Percentiles rank a stretch among this genome's conserved stretches.
phyloP scores from a whole-genome alignment of 2,113 vertebrate genomes.

The Rhombomys opimus region DNA sequence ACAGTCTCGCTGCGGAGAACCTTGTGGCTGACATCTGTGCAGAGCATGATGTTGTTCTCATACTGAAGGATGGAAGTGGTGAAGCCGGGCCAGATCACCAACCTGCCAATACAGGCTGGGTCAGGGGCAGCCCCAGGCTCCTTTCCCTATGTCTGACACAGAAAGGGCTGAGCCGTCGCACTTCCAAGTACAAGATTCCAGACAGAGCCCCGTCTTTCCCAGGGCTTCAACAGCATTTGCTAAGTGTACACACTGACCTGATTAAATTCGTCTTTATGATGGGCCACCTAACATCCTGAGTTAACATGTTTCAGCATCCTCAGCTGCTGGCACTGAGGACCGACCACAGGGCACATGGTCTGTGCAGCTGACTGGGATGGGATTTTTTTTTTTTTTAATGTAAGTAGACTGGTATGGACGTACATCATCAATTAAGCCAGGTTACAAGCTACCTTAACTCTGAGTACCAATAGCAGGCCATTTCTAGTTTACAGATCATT shows the following conservation, averaged over 20 bases:
- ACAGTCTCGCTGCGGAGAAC: conserved; percentile 96
- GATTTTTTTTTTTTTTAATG: not conserved
- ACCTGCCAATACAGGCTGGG: conserved; percentile 65
- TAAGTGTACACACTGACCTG: not conserved
- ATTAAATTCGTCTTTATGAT: not conserved
- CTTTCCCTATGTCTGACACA: accelerated
- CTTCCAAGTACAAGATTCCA: not conserved
- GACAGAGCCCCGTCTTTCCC: not conserved
- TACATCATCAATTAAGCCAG: not conserved
- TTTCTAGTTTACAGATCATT: not conserved
- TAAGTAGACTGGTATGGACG: too few species aligned
- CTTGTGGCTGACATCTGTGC: conserved; percentile 95
- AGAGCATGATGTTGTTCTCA: conserved; percentile 94
- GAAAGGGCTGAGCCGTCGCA: not conserved
- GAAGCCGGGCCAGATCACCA: conserved; percentile 97
- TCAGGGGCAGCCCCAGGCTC: not conserved
- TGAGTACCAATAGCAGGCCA: not conserved
- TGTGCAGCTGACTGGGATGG: too few species aligned
- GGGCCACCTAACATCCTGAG: not conserved
- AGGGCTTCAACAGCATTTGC: not conserved
- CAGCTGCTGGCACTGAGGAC: not conserved
- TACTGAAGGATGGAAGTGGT: conserved; percentile 93
- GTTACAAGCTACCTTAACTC: not conserved
- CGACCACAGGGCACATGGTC: not conserved
- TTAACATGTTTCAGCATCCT: not conserved